Conservation (phyloP, 2,113 vertebrate species). For the Pyxicephalus adspersus region DNA sequence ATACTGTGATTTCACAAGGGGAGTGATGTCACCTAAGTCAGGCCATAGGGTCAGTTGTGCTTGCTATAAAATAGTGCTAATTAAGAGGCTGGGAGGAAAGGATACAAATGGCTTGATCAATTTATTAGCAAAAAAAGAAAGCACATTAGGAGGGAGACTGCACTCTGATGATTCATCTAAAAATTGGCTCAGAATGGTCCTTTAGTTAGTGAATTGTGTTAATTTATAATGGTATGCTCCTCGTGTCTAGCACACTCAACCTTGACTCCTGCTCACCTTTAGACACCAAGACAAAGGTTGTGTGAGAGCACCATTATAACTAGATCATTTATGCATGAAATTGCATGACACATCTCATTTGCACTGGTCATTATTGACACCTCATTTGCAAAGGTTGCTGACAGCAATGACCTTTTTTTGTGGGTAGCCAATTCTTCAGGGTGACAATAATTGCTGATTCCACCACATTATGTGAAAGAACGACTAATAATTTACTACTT, state of each 20-base stretch:
- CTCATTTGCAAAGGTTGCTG: conserved; percentile 39
- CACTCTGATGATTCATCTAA: not conserved
- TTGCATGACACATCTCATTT: conserved; percentile 42
- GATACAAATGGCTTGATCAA: not conserved
- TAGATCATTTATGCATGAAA: conserved; percentile 27
- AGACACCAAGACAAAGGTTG: conserved; percentile 13
- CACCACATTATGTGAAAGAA: not conserved
- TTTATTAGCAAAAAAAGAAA: not conserved
- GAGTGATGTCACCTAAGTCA: not conserved
- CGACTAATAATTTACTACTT: no score
- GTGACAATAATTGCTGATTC: conserved; percentile 32
- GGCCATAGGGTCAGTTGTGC: no score
- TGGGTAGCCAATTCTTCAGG: conserved; percentile 28
- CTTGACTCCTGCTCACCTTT: conserved; percentile 23
- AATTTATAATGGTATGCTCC: conserved; percentile 2
- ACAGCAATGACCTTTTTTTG: conserved; percentile 42
- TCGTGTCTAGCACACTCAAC: not conserved
- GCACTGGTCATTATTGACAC: conserved; percentile 35
- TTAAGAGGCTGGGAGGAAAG: not conserved
- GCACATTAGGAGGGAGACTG: not conserved
- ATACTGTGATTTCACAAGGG: no score
- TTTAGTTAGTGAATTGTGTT: not conserved
- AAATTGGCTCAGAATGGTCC: not conserved
- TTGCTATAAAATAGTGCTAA: not conserved
- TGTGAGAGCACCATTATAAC: conserved; percentile 7